Conservation (phyloP, 92 coral and sea anemone genomes). For the Paragorgia papillata region DNA sequence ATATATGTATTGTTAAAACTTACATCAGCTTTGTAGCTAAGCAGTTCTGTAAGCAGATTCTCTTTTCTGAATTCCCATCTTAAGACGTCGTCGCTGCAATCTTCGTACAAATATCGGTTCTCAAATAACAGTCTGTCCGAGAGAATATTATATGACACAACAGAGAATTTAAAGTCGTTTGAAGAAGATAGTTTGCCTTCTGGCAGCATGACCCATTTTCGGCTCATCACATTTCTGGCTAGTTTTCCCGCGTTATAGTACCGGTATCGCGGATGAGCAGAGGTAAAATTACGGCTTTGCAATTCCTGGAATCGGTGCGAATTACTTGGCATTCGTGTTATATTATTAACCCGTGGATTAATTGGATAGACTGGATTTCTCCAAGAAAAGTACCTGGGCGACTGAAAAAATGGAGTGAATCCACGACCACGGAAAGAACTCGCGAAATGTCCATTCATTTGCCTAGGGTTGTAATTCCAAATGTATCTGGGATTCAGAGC, state of each 20-base stretch:
- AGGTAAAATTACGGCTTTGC: not conserved
- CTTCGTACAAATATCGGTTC: constrained; percentile 62
- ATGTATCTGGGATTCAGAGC: not conserved
- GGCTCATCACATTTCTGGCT: not conserved
- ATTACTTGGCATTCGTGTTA: not conserved
- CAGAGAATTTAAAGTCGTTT: constrained; percentile 46
- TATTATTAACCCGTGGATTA: too few species aligned
- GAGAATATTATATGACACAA: constrained; percentile 82
- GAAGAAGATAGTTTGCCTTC: not conserved
- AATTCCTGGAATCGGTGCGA: constrained; percentile 25
- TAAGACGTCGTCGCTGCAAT: constrained; percentile 50
- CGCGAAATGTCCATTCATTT: not conserved
- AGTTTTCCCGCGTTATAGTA: not conserved
- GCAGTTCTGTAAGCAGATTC: constrained; percentile 76
- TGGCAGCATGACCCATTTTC: constrained; percentile 25
- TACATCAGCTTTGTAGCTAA: constrained; percentile 87
- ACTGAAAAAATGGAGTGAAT: not conserved
- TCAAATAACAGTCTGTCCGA: constrained; percentile 77
- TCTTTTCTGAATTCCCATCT: constrained; percentile 88
- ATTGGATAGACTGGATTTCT: not conserved
- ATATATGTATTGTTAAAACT: too few species aligned
- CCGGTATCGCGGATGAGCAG: not conserved
- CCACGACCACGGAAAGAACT: not conserved
- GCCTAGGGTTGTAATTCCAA: not conserved
- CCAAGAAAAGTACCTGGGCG: not conserved